Evolutionary conservation across 2,113 vertebrate genomes (phyloP), one percentile per base, ranked within the genome.

Genomic region (Cebus imitator): DNA sequence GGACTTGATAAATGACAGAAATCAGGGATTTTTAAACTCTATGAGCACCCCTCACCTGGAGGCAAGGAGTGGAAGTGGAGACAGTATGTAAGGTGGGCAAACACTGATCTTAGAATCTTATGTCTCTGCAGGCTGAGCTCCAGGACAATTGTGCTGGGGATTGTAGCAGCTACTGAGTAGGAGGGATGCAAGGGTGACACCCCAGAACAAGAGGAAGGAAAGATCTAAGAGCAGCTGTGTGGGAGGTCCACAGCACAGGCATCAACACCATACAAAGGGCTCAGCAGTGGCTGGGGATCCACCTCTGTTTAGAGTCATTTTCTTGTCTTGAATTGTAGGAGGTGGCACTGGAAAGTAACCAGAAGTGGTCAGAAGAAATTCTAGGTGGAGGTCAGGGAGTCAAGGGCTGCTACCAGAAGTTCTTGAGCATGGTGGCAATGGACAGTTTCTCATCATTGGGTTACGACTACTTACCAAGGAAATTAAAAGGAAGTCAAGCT

Each of bases 371-470:
- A 61, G 48, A 82, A n/a, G 48, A 20, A 25, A 57, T 48, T 70
- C 48, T 57, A 27, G 5, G n/a, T 37, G 8, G 14, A 40, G 16
- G 14, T 57, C 30, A n/a, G 37, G 30, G 16, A 11, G 40, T 58
- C 40, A 79, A 86, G 11, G 23, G 35, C 3, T 35, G 20, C 35
- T 78, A 17, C 7, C 9, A 20, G 32, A 32, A 32, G 18, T 27
- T 50, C 73, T 40, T 80, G 25, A 58, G 27, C 3, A 8, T 35
- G 27, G 25, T 81, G 50, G 30, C 7, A 12, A 4, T 72, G 50
- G 32, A 48, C 13, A 0, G 14, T 72, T 52, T 80, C 43, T 66
- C 52, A 12, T 4, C 27, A 18, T 0, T 13, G n/a, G 6, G 10
- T 27, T 21, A 87, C 16, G 89, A 87, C 12, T 48, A 23, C 9